phyloP scores from a whole-genome alignment of 2,113 vertebrate genomes.

The Ciconia boyciana region DNA sequence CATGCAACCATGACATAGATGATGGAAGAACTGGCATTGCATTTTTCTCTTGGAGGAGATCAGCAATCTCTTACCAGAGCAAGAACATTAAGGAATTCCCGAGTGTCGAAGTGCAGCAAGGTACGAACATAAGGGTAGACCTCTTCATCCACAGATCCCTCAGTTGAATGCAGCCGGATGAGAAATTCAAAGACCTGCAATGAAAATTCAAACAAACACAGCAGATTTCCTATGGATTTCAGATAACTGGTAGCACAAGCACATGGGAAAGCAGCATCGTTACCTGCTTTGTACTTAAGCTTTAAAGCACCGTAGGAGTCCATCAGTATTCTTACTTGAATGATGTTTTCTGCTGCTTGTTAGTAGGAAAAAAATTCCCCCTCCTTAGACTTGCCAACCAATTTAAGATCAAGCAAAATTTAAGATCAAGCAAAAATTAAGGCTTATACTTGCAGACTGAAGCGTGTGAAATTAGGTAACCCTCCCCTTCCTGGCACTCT shows the following conservation, averaged over 20 bases:
- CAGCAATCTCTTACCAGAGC: constrained; percentile 83
- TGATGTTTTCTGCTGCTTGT: background rate
- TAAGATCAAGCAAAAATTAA: background rate
- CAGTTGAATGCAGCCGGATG: constrained; percentile 89
- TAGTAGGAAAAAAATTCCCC: background rate
- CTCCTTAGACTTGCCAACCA: background rate
- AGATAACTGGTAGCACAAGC: background rate
- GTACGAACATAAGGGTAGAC: constrained; percentile 90
- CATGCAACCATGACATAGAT: background rate
- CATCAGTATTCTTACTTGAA: background rate
- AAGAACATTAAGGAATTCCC: constrained; percentile 96
- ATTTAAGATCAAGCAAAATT: background rate
- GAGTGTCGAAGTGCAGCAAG: constrained; percentile 93
- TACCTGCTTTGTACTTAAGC: background rate
- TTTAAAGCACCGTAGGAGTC: background rate
- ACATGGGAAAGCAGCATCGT: background rate
- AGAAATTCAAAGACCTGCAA: constrained; percentile 95
- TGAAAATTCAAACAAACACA: background rate
- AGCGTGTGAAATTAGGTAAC: background rate
- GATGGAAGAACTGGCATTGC: background rate
- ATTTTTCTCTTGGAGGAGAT: background rate
- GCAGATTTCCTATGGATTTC: background rate
- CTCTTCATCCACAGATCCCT: constrained; percentile 86
- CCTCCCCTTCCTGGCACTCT: background rate
- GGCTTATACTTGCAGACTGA: background rate